These are phyloP conservation scores for Champsocephalus esox DNA, from an alignment of 2,797 vertebrate species.

Conservation along the genomic window DNA sequence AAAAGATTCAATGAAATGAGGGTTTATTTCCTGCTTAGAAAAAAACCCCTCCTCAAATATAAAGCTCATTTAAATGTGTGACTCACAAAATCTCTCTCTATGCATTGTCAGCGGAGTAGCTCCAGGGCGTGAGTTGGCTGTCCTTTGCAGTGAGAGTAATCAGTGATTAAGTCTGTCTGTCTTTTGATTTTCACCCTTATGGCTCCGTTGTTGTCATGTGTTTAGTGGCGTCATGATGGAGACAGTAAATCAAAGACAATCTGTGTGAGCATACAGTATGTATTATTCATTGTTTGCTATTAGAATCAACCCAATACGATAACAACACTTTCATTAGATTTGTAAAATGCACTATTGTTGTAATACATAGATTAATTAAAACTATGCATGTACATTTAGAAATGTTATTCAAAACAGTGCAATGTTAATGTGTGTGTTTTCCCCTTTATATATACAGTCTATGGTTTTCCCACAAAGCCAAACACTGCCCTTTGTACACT, in stretches of 20 bases:
- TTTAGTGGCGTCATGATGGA: constrained; percentile 14
- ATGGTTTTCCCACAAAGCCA: background rate
- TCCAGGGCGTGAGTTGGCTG: constrained; percentile 38
- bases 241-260: constrained; percentile 19
- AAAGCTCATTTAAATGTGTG: constrained; percentile 68
- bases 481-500: constrained; percentile 14
- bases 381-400: background rate
- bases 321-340: background rate
- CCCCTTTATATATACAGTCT: background rate
- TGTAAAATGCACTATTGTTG: background rate
- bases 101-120: constrained; percentile 48
- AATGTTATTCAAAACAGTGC: constrained; percentile 1
- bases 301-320: constrained; percentile 22
- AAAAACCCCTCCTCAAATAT: constrained; percentile 47
- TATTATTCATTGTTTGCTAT: constrained; percentile 18
- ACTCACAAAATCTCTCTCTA: constrained; percentile 51
- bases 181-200: constrained; percentile 14
- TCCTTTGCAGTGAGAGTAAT: constrained; percentile 31
- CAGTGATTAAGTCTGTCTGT: constrained; percentile 23
- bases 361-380: constrained; percentile 15
- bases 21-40: constrained; percentile 54
- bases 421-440: constrained; percentile 19
- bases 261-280: background rate
- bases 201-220: constrained; percentile 23
- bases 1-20: constrained; percentile 57